These are phyloP conservation scores for Crambe crambe DNA, from an alignment of 37 sponge, comb jelly and placozoan species.

Conservation along the genomic window DNA sequence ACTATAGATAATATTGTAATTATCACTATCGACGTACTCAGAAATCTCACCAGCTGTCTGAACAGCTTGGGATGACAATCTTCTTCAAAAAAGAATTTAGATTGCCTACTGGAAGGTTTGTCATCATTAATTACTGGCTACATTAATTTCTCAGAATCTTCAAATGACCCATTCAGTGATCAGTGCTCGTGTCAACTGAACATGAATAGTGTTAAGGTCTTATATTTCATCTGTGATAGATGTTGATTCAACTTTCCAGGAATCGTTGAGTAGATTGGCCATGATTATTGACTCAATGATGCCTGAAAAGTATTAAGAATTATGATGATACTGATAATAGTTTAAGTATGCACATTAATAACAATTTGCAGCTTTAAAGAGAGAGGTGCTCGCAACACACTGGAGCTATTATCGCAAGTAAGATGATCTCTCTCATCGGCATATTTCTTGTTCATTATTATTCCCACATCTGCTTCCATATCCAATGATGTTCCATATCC, in stretches of 20 bases:
- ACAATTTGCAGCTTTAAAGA: constrained; percentile 79
- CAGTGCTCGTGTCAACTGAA: too few relatives aligned
- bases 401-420: constrained; percentile 55
- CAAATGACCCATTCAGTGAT: too few relatives aligned
- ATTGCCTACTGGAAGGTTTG: constrained; percentile 82
- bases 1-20: background rate
- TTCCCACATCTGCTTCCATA: background rate
- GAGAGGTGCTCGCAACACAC: constrained; percentile 84
- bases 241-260: too few relatives aligned
- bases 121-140: background rate
- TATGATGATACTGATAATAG: too few relatives aligned
- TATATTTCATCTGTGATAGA: too few relatives aligned
- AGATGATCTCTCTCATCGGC: background rate
- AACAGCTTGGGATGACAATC: constrained; percentile 64
- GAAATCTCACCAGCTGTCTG: constrained; percentile 63
- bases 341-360: too few relatives aligned
- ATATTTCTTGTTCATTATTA: background rate
- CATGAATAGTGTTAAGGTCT: too few relatives aligned
- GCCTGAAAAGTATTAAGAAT: too few relatives aligned
- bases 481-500: too few relatives aligned
- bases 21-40: constrained; percentile 2
- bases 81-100: constrained; percentile 83
- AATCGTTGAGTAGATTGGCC: too few relatives aligned
- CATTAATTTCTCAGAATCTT: background rate
- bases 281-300: too few relatives aligned